These are phyloP conservation scores for Cariama cristata DNA, from an alignment of 2,113 vertebrate species.

Conservation along the genomic window DNA sequence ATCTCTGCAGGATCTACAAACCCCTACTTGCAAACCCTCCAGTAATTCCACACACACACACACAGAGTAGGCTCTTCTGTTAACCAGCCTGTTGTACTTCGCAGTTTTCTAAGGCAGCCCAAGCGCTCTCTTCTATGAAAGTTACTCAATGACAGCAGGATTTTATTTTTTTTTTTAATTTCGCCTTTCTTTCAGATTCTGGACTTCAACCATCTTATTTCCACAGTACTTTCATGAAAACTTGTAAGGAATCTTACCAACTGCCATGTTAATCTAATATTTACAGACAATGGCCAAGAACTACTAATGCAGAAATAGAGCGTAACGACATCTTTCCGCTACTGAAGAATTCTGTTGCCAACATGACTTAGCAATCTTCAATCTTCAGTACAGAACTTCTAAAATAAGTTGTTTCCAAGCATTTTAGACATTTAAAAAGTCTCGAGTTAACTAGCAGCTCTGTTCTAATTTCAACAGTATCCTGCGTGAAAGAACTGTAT, in stretches of 20 bases:
- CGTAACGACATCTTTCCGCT: neutral
- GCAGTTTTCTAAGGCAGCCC: neutral
- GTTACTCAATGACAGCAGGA: neutral
- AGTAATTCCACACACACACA: neutral
- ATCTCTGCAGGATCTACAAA: constrained; percentile 48
- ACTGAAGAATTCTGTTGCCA: neutral
- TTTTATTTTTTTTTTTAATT: neutral
- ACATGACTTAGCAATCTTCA: neutral
- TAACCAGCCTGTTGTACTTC: neutral
- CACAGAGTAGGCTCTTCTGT: neutral
- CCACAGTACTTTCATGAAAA: neutral
- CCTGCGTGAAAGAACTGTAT: neutral
- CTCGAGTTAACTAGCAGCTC: neutral
- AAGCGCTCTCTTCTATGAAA: neutral
- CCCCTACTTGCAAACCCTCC: constrained; percentile 10
- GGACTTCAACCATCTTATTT: neutral
- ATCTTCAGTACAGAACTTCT: neutral
- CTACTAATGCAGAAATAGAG: neutral
- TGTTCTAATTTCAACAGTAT: neutral
- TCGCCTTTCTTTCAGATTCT: neutral
- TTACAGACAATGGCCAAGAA: neutral
- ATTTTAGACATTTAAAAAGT: neutral
- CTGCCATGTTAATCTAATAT: neutral
- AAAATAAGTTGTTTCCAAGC: neutral
- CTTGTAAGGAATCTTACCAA: neutral